Evolutionary conservation across 1,140 invertebrate genomes (phyloP), one percentile per base, ranked within the genome.

Genomic region (Nymphalis io): DNA sequence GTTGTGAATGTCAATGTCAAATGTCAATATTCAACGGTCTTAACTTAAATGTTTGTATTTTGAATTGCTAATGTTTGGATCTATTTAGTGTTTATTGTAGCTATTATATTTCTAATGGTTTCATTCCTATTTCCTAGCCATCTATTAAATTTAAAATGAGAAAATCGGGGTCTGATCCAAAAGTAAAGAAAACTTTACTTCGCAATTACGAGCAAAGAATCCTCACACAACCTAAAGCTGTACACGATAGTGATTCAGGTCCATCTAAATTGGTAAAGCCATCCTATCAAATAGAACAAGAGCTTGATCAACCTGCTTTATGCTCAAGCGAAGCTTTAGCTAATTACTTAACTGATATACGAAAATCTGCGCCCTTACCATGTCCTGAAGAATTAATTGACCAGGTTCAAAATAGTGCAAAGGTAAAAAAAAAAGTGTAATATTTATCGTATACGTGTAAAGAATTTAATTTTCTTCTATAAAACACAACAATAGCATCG

Each of bases 101-200:
- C 2, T 33, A 8, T 8, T 33, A 33, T 33, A 0, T 33, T 8
- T 33, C 27, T 27, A 27, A 27, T 27, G 23, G 23, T 27, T 27
- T 27, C 3, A 8, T 8, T 8, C 27, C 27, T 8, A 8, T 8
- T 33, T 33, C 4, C 5, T 8, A 8, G 27, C 27, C 0, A 0
- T 8, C 5, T 33, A 33, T 33, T 33, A 21, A 21, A 53, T 38
- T 1, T 58, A 71, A 61, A 58, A 88, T 90, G 86, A 87, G 76
- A 58, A 86, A 83, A 70, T 51, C 61, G 33, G 72, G 72, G 5
- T 53, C 70, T 15, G 87, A 89, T 73, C 65, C 76, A 2, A 88
- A 84, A 74, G 82, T 90, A n/a, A 90, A 88, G 58, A 90, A 89
- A 76, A 85, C 84, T n/a, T 75, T 90, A 6, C 55, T 88, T 6